phyloP scores from a whole-genome alignment of 2,113 vertebrate species.

The Ceyx margarethae region DNA sequence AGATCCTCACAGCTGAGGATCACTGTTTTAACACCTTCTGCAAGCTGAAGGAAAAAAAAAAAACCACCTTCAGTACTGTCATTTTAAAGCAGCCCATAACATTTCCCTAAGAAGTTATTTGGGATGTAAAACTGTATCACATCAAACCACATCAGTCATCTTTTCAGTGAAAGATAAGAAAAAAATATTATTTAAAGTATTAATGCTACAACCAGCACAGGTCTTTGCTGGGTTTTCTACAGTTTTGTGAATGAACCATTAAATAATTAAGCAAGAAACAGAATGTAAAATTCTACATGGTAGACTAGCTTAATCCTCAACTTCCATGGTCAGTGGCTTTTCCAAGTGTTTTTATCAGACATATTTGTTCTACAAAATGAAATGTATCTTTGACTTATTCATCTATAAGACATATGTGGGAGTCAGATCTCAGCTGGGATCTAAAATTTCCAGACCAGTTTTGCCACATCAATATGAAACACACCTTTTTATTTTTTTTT shows the following conservation, averaged over 20 bases:
- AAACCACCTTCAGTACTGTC: background rate
- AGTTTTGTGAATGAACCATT: background rate
- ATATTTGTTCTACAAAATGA: background rate
- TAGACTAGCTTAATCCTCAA: background rate
- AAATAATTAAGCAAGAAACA: constrained; percentile 1
- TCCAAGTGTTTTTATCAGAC: constrained; percentile 23
- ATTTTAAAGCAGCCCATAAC: constrained; percentile 51
- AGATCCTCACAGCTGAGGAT: constrained; percentile 66
- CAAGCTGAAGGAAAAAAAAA: constrained; percentile 30
- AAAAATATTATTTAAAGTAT: background rate
- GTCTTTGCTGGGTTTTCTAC: background rate
- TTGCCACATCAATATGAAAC: background rate
- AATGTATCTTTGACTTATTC: background rate
- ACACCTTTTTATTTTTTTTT: background rate
- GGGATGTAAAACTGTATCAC: constrained; percentile 19
- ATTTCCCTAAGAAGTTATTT: constrained; percentile 19
- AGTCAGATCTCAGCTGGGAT: background rate
- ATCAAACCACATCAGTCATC: background rate
- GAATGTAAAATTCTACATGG: background rate
- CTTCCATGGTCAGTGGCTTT: background rate
- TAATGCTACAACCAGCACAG: background rate
- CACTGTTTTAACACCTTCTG: constrained; percentile 66
- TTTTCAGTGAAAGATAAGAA: background rate
- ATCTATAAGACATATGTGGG: background rate
- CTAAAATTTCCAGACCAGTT: background rate